phyloP scores from a whole-genome alignment of 2,113 vertebrate species.

The Halichoeres trimaculatus region DNA sequence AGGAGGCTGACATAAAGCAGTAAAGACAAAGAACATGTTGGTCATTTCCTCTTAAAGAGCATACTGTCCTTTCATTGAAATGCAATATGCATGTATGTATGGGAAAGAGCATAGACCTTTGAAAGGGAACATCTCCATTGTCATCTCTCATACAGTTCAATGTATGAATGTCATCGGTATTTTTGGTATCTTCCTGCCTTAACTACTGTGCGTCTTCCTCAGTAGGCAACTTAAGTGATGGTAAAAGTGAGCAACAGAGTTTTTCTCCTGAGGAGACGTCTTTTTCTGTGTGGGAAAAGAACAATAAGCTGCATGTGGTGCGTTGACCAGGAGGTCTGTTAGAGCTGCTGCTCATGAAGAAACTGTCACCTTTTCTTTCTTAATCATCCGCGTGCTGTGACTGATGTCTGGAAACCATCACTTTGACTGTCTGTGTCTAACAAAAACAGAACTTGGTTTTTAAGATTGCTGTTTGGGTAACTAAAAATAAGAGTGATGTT shows the following conservation, averaged over 20 bases:
- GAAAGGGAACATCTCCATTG: slow-evolving; percentile 23
- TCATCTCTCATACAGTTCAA: slow-evolving; percentile 24
- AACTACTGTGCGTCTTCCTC: background rate
- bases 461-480: background rate
- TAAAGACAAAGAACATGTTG: slow-evolving; percentile 15
- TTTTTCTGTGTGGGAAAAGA: background rate
- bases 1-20: slow-evolving; percentile 37
- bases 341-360: background rate
- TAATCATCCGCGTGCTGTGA: background rate
- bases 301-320: background rate
- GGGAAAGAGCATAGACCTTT: slow-evolving; percentile 17
- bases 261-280: slow-evolving; percentile 3
- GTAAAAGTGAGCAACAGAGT: background rate
- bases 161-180: background rate
- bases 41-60: slow-evolving; percentile 11
- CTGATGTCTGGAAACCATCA: slow-evolving; percentile 32
- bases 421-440: background rate
- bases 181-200: slow-evolving; percentile 4
- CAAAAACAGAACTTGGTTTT: slow-evolving; percentile 10
- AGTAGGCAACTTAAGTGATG: slow-evolving; percentile 1
- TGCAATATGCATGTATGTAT: slow-evolving; percentile 16
- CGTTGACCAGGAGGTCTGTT: background rate
- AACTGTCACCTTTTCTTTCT: background rate
- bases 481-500: background rate
- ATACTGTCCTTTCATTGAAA: slow-evolving; percentile 39